Evolutionary conservation across 1,140 invertebrate species (phyloP).

Genomic region (Bicyclus anynana): DNA sequence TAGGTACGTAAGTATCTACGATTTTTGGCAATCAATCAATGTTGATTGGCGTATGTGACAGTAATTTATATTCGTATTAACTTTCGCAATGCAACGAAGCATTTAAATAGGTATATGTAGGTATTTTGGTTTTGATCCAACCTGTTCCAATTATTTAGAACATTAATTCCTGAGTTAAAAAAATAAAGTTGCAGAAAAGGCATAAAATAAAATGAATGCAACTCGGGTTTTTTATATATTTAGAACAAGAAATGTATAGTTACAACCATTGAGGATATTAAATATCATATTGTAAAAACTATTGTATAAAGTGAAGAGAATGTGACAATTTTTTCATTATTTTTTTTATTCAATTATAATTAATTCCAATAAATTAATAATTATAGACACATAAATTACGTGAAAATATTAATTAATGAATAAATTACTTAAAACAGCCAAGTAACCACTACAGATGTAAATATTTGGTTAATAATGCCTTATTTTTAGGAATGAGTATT

Average conservation of each 20-base stretch:
- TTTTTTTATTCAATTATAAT: conserved; percentile 71
- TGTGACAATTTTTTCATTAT: conserved; percentile 71
- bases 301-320: conserved; percentile 78
- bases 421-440: conserved; percentile 74
- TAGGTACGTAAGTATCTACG: too few relatives aligned
- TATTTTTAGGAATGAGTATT: conserved; percentile 73
- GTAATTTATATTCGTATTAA: background rate
- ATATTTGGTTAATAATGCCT: conserved; percentile 73
- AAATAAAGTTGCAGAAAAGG: conserved; percentile 7
- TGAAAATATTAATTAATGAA: conserved; percentile 74
- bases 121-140: too few relatives aligned
- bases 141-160: too few relatives aligned
- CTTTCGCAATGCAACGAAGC: too few relatives aligned
- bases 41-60: background rate
- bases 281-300: conserved; percentile 79
- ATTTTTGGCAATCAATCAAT: too few relatives aligned
- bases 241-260: conserved; percentile 80
- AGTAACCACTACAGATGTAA: conserved; percentile 72
- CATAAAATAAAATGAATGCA: conserved; percentile 44
- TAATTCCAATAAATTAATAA: conserved; percentile 76
- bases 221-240: conserved; percentile 76
- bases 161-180: background rate
- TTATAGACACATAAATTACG: conserved; percentile 76
- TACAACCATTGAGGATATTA: conserved; percentile 79
- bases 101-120: too few relatives aligned